A percentile compares a stretch with the other conserved stretches of the same genome.
These are phyloP conservation scores for Scophthalmus maximus DNA, from an alignment of 2,113 vertebrate species.

Conservation along the genomic window DNA sequence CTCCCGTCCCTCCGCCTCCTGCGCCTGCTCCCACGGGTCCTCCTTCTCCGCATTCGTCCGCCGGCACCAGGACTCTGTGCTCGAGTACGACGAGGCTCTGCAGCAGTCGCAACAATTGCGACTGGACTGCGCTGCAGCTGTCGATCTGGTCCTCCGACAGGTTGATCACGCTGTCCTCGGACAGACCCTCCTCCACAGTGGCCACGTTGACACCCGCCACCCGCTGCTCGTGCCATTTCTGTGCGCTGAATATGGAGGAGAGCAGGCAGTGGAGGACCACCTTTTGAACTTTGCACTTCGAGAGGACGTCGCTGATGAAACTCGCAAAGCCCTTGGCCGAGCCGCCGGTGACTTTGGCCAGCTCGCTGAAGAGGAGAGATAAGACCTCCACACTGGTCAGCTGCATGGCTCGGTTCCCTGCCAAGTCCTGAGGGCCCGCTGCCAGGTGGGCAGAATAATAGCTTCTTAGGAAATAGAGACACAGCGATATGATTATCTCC, in stretches of 20 bases:
- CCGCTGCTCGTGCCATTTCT: constrained; percentile 95
- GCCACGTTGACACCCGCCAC: constrained; percentile 86
- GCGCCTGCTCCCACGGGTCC: constrained; percentile 71
- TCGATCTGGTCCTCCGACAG: constrained; percentile 97
- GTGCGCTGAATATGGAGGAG: constrained; percentile 95
- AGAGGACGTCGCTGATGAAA: constrained; percentile 96
- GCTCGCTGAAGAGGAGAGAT: constrained; percentile 92
- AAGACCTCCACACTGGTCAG: constrained; percentile 97
- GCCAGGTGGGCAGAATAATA: constrained; percentile 94
- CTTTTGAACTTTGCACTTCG: constrained; percentile 98
- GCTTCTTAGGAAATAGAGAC: constrained; percentile 94
- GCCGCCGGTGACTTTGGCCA: constrained; percentile 94
- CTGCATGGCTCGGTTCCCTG: constrained; percentile 97
- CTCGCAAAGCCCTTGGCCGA: constrained; percentile 97
- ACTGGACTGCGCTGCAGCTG: constrained; percentile 93
- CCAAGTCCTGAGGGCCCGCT: constrained; percentile 91
- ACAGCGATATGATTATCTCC: constrained; percentile 97
- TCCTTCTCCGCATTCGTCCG: constrained; percentile 87
- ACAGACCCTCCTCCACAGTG: constrained; percentile 93
- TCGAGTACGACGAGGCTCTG: constrained; percentile 95
- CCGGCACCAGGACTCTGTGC: constrained; percentile 90
- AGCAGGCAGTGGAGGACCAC: constrained; percentile 96
- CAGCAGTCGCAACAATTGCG: constrained; percentile 92
- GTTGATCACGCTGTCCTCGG: constrained; percentile 96
- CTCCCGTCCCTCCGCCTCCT: constrained; percentile 80